Evolutionary conservation across 2,888 invertebrate genomes (phyloP), one percentile per base, ranked within the genome.

Genomic region (Meteorus cinctellus): DNA sequence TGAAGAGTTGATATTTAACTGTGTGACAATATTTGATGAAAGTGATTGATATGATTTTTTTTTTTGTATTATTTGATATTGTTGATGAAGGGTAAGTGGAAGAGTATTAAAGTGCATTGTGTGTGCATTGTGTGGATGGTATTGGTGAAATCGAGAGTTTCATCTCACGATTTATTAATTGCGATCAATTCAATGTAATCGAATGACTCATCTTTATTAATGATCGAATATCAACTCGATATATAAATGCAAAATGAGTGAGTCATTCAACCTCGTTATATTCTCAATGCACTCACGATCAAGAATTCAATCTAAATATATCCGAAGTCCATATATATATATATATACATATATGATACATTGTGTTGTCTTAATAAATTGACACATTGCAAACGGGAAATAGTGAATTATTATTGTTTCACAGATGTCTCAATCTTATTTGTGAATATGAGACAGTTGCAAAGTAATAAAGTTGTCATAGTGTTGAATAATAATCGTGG

Each of bases 181-280:
- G 31, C 29, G 31, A 62, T 31, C 55, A 55, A 55, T 19, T 55
- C 24, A 19, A 24, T 19, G 6, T 19, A 19, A 65, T 36, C 6
- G n/a, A 65, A 19, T 65, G 65, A 65, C 31, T 65, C 65, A 62
- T 62, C 62, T 62, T 62, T 14, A 62, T 62, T 34, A 62, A 31
- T 62, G 31, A 65, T 65, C 65, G 34, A 36, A 65, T 41, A 36
- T 65, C n/a, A 10, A 36, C 1, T 16, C 1, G 3, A 63, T 14
- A 63, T 16, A 34, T 16, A 34, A 12, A 63, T 4, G 14, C 19
- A 2, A 6, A 65, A 41, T 12, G 19, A 55, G 19, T 55, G 55
- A 55, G 55, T 55, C 55, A 55, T 55, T 55, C 55, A 55, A 55
- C 10, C 55, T 55, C 19, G 19, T 8, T 55, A 55, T 19, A 24